Percentiles rank a stretch among this genome's conserved stretches.
Evolutionary conservation across 2,113 vertebrate genomes (phyloP).

Genomic region (Agelaius phoeniceus): DNA sequence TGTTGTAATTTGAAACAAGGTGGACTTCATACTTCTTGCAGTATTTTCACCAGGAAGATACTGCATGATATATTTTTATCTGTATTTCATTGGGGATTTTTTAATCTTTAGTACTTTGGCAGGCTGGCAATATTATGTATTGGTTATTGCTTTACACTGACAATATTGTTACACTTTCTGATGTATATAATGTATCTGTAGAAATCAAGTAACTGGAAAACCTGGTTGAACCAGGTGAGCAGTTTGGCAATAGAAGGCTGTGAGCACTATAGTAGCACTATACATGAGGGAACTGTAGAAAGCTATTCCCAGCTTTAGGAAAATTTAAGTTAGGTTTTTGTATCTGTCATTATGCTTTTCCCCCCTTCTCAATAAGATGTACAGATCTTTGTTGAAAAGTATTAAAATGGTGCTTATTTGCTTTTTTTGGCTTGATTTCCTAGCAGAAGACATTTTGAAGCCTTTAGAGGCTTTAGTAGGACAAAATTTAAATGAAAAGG

Average conservation of each 20-base stretch:
- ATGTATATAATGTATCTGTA: not conserved
- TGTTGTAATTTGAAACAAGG: not conserved
- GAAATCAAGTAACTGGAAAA: not conserved
- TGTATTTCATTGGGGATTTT: not conserved
- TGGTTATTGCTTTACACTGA: not conserved
- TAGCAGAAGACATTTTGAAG: not conserved
- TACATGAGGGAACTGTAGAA: not conserved
- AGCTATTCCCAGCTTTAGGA: not conserved
- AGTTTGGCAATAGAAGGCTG: not conserved
- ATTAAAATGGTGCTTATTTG: not conserved
- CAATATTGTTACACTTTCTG: not conserved
- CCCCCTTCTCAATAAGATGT: not conserved
- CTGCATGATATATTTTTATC: not conserved
- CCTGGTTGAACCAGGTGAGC: not conserved
- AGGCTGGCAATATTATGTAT: rapidly evolving
- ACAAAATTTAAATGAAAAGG: not conserved
- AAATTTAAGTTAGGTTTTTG: not conserved
- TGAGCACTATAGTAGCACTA: rapidly evolving
- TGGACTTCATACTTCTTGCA: not conserved
- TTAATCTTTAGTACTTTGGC: not conserved
- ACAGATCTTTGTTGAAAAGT: not conserved
- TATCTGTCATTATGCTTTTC: not conserved
- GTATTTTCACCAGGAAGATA: not conserved
- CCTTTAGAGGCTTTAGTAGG: not conserved
- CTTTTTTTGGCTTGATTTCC: not conserved